phyloP scores from a whole-genome alignment of 1,140 invertebrate species.

The Zaprionus ghesquierei region DNA sequence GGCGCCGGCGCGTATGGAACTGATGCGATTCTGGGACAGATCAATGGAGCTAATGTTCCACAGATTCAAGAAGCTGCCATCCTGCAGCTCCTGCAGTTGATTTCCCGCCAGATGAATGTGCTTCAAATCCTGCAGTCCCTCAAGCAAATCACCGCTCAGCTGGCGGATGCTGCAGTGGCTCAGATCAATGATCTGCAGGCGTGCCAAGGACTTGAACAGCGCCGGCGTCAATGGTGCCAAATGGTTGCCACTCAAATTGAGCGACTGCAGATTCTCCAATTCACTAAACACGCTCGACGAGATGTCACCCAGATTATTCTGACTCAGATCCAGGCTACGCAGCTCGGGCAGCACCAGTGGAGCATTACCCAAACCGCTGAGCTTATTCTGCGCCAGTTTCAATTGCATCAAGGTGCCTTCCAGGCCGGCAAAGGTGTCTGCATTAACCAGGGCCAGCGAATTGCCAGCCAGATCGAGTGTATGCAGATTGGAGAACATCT shows the following conservation, averaged over 20 bases:
- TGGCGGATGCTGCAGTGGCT: slow-evolving; percentile 88
- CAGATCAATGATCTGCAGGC: slow-evolving; percentile 88
- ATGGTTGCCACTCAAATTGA: slow-evolving; percentile 92
- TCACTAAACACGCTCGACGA: slow-evolving; percentile 87
- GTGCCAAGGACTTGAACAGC: slow-evolving; percentile 85
- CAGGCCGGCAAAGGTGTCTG: slow-evolving; percentile 89
- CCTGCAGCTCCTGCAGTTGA: slow-evolving; percentile 87
- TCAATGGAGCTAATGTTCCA: slow-evolving; percentile 88
- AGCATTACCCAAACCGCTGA: slow-evolving; percentile 86
- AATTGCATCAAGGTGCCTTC: slow-evolving; percentile 89
- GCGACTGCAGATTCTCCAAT: slow-evolving; percentile 87
- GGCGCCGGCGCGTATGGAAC: slow-evolving; percentile 87
- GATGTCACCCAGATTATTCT: slow-evolving; percentile 89
- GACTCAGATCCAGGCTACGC: slow-evolving; percentile 89
- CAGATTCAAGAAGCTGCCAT: slow-evolving; percentile 88
- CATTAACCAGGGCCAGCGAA: slow-evolving; percentile 87
- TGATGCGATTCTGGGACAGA: slow-evolving; percentile 90
- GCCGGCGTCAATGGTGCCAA: slow-evolving; percentile 85
- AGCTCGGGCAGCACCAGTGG: slow-evolving; percentile 87
- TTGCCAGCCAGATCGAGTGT: slow-evolving; percentile 91
- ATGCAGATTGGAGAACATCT: slow-evolving; percentile 89
- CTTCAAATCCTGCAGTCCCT: slow-evolving; percentile 86
- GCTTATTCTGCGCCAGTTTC: slow-evolving; percentile 89
- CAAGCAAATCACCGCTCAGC: slow-evolving; percentile 88
- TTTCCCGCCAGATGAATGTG: slow-evolving; percentile 88